Base-by-base conservation (phyloP, 2,888 invertebrate species). In the Ashinkailepas kermadecensis region DNA sequence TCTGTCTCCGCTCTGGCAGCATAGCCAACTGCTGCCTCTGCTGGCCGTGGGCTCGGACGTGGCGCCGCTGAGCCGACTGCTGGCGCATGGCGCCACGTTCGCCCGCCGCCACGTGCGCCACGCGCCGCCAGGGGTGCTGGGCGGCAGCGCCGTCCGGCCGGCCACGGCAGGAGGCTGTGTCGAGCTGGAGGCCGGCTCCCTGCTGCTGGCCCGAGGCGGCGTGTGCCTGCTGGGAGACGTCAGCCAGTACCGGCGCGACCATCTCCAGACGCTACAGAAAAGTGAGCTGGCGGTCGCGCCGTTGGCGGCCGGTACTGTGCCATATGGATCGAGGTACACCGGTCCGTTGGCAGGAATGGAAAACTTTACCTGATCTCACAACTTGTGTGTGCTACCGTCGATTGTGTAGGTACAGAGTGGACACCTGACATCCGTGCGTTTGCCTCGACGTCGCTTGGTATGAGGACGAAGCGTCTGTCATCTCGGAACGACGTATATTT, bases 141-240 rank as follows among this genome's bases (percentile, higher is more conserved):
- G 64, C 1, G 83, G 81, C n/a, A 18, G 78, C 54, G 82, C 58
- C 23, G 64, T 4, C 62, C 80, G 70, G 57, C 78, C 78, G 13
- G 15, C 39, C 6, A 18, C 39, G 10, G 67, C 15, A 6, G 54
- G 15, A 2, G 74, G 21, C 54, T 84, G 88, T 87, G 85, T 86
- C 81, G 83, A 82, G 85, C 82, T 84, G 13, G 83, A 84, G 80
- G 84, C 84, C 39, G 85, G 85, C 23, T 83, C 85, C 13, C 83
- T 85, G 12, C 81, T 84, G 58, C 81, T 82, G 81, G 85, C 85
- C 12, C 84, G 82, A 70, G 83, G 83, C 8, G 86, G 86, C 13
- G 84, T 85, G 39, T 85, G 84, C 81, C 81, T 83, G 65, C 80
- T 85, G 8, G 85, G 85, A 23, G 84, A 86, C 81, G 84, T 85